Base-by-base conservation (phyloP, 2,888 invertebrate genomes). In the Chaetogeoica ovagalla region DNA sequence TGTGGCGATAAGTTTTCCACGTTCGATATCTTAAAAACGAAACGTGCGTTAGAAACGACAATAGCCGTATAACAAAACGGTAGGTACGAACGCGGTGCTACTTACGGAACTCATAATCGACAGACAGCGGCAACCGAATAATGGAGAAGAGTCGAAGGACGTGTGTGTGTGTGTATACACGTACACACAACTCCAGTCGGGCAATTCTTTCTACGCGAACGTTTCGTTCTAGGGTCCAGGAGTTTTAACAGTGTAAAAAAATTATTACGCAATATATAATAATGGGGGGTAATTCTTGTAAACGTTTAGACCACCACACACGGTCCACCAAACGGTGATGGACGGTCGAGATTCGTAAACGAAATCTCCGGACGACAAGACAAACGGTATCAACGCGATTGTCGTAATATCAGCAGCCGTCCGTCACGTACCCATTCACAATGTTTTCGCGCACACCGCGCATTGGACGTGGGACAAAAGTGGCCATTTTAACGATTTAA, bases 1-100 rank as follows among this genome's bases (percentile, higher is more conserved):
- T 97, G 96, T 83, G 97, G 97, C 83, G 96, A 95, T 85, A 97
- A 89, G 88, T 97, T 97, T 89, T 97, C 97, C 84, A 95, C 93
- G 88, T 95, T 95, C 84, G 94, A 94, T 90, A 94, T 93, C 91
- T 91, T 30, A 73, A 87, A 86, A 17, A 60, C 23, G 23, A 60
- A 68, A 73, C 17, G 8, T 15, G 23, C n/a, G 15, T 62, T 4
- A 37, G 2, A 59, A 23, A 66, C 8, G 13, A 15, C 30, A 39
- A 62, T 0, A 3, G 13, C 19, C 7, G 8, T 9, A 13, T 39
- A 0, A 23, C 6, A 0, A 1, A 1, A 39, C 11, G 43, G 7
- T 43, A 43, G 39, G 39, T 39, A 39, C 39, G 7, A 4, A 39
- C 4, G 39, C n/a, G 62, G 8, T 15, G 21, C 39, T 70, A 79